Conservation (phyloP, 2,113 vertebrate species). For the Xerus inauris region DNA sequence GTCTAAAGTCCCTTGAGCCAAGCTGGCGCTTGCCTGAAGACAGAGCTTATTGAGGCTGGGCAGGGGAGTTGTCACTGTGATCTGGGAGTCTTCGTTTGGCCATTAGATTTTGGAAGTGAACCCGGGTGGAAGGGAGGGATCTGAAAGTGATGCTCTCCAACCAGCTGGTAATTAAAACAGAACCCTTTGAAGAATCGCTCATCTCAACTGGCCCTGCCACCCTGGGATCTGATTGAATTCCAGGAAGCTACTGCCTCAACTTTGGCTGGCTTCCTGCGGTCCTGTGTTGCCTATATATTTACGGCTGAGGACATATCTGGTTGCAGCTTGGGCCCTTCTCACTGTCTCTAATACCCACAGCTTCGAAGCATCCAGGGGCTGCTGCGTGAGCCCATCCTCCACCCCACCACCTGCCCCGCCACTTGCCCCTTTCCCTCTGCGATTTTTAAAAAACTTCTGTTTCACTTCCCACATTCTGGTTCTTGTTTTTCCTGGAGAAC, state of each 20-base stretch:
- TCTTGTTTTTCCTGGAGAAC: constrained; percentile 35
- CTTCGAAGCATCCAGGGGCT: neutral
- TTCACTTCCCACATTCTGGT: constrained; percentile 57
- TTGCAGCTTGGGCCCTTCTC: accelerated
- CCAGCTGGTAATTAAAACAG: constrained; percentile 83
- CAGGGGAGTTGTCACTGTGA: constrained; percentile 74
- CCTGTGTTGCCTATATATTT: neutral
- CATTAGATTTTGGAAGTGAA: constrained; percentile 85
- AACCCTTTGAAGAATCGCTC: constrained; percentile 78
- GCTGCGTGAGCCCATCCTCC: neutral
- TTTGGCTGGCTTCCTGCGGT: constrained; percentile 12
- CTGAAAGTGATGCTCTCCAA: constrained; percentile 79
- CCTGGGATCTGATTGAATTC: constrained; percentile 73
- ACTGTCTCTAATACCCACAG: neutral
- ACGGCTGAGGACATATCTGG: neutral
- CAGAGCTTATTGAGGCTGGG: constrained; percentile 78
- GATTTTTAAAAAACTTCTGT: neutral
- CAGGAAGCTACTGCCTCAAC: constrained; percentile 50
- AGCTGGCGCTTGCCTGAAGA: constrained; percentile 79
- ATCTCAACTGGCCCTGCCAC: constrained; percentile 54
- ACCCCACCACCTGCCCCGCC: neutral
- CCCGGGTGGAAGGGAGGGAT: constrained; percentile 70
- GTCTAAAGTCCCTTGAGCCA: constrained; percentile 84
- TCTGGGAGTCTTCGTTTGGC: constrained; percentile 80
- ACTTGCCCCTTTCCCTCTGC: neutral